These are phyloP conservation scores for Drosophila pseudotakahashii DNA, from an alignment of 2,888 invertebrate species.

Conservation along the genomic window DNA sequence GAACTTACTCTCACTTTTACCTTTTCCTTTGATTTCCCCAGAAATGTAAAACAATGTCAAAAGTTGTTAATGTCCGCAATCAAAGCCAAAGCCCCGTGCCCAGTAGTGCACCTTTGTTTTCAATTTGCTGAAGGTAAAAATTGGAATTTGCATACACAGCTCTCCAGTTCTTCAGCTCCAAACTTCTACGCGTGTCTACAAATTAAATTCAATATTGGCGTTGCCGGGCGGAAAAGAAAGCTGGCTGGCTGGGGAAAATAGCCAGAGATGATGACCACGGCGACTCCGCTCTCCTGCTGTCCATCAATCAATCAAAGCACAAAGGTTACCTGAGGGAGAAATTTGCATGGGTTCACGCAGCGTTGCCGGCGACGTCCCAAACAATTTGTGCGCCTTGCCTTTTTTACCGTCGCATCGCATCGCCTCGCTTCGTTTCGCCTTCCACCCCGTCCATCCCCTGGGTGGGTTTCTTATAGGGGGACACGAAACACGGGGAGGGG, in stretches of 20 bases:
- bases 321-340: conserved; percentile 78
- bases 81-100: conserved; percentile 45
- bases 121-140: conserved; percentile 31
- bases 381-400: conserved; percentile 63
- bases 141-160: conserved; percentile 65
- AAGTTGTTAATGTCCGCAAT: conserved; percentile 72
- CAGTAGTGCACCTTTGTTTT: conserved; percentile 44
- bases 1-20: background rate
- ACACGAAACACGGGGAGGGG: background rate
- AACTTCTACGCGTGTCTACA: conserved; percentile 65
- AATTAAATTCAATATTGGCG: conserved; percentile 76
- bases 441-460: conserved; percentile 10
- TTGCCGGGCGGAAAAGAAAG: conserved; percentile 13
- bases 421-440: background rate
- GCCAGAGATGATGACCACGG: conserved; percentile 53
- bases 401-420: conserved; percentile 15
- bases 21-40: conserved; percentile 66
- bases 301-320: conserved; percentile 79
- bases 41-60: conserved; percentile 79
- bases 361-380: conserved; percentile 57
- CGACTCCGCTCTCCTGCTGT: conserved; percentile 45
- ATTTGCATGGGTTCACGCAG: conserved; percentile 77
- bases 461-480: conserved; percentile 35
- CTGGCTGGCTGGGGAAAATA: conserved; percentile 11
- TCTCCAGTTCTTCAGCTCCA: background rate